Evolutionary conservation across 2,113 vertebrate genomes (phyloP).

Genomic region (Seriola dumerili): DNA sequence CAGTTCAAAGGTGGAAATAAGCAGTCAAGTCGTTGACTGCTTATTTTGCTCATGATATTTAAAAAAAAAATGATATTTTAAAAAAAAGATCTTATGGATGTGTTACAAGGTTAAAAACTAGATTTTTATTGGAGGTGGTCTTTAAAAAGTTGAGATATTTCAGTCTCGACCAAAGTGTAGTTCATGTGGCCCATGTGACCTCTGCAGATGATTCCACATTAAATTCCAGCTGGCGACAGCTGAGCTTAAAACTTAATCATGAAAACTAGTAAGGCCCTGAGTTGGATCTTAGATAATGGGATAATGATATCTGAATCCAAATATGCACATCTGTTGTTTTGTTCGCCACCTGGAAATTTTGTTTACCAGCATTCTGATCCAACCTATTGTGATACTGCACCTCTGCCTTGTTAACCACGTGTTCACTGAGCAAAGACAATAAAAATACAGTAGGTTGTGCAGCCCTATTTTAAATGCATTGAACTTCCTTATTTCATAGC

Average conservation of each 20-base stretch:
- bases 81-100: too few relatives aligned
- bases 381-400: constrained; percentile 9
- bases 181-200: not conserved
- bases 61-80: too few relatives aligned
- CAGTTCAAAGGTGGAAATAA: too few relatives aligned
- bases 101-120: too few relatives aligned
- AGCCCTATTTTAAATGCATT: constrained; percentile 21
- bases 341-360: constrained; percentile 41
- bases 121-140: too few relatives aligned
- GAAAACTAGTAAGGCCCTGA: constrained; percentile 10
- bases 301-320: constrained; percentile 15
- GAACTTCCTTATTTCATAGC: constrained; percentile 18
- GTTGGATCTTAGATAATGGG: constrained; percentile 22
- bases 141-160: not conserved
- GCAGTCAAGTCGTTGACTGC: too few relatives aligned
- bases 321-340: constrained; percentile 41
- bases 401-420: constrained; percentile 11
- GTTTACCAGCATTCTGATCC: constrained; percentile 16
- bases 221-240: not conserved
- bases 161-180: not conserved
- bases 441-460: constrained; percentile 7
- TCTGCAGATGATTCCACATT: constrained; percentile 24
- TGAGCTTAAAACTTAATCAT: constrained; percentile 27
- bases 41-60: too few relatives aligned
- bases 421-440: constrained; percentile 14